These are phyloP conservation scores for Fragum whitleyi DNA, from an alignment of 2,888 invertebrate species.

Conservation along the genomic window DNA sequence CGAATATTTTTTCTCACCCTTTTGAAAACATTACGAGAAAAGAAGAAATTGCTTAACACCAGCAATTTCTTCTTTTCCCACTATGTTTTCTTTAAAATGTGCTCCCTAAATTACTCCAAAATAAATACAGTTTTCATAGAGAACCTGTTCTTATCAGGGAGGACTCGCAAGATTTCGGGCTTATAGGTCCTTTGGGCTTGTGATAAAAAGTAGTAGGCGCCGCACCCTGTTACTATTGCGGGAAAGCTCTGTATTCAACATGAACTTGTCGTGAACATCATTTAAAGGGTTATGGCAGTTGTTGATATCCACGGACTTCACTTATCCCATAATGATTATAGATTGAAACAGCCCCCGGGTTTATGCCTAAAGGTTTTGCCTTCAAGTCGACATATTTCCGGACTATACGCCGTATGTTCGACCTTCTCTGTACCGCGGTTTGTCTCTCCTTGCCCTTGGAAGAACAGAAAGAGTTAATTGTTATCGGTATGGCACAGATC, in stretches of 20 bases:
- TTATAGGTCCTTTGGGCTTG: too few relatives aligned
- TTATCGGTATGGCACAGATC: conserved; percentile 11
- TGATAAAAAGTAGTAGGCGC: too few relatives aligned
- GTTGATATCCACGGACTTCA: background rate
- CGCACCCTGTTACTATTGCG: too few relatives aligned
- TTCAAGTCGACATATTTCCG: background rate
- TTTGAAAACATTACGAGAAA: background rate
- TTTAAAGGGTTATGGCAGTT: background rate
- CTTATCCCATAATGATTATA: background rate
- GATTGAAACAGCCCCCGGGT: background rate
- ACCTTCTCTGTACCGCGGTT: background rate
- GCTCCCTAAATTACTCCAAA: too few relatives aligned
- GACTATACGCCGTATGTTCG: background rate
- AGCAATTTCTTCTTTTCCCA: background rate
- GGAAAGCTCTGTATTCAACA: too few relatives aligned
- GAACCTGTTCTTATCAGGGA: too few relatives aligned
- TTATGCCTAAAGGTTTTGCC: background rate
- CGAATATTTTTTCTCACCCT: too few relatives aligned
- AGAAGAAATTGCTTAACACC: background rate
- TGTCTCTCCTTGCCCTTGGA: background rate
- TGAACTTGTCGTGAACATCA: too few relatives aligned
- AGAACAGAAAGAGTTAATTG: background rate
- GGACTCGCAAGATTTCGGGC: too few relatives aligned
- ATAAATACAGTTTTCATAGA: too few relatives aligned
- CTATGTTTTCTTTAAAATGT: too few relatives aligned